Percentiles rank a stretch among this genome's conserved stretches.
These are phyloP conservation scores for Dromococcyx pavoninus DNA, from an alignment of 2,797 vertebrate genomes.

Conservation along the genomic window DNA sequence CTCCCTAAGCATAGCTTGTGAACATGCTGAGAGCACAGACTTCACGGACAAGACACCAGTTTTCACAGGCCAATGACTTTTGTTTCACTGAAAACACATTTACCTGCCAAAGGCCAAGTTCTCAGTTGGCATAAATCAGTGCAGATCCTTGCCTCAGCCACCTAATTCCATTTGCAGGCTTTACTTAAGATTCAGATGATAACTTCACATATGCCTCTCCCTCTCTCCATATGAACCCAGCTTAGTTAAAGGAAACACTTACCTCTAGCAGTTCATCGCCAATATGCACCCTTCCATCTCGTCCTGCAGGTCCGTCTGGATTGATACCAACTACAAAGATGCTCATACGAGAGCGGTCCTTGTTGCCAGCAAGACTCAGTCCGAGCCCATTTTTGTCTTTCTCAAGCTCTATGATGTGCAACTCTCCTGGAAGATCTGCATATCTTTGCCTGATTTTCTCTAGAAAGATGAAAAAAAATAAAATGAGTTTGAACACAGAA, in stretches of 20 bases:
- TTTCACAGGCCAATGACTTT: slow-evolving; percentile 55
- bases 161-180: background rate
- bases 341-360: slow-evolving; percentile 90
- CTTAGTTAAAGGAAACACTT: background rate
- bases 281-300: slow-evolving; percentile 84
- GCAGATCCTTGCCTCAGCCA: slow-evolving; percentile 19
- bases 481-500: background rate
- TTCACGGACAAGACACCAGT: slow-evolving; percentile 41
- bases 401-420: slow-evolving; percentile 92
- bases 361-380: slow-evolving; percentile 94
- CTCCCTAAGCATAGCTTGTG: background rate
- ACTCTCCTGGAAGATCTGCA: slow-evolving; percentile 88
- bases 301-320: slow-evolving; percentile 84
- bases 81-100: slow-evolving; percentile 49
- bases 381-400: slow-evolving; percentile 92
- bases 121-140: slow-evolving; percentile 38
- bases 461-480: slow-evolving; percentile 43
- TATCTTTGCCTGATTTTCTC: slow-evolving; percentile 93
- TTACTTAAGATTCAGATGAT: background rate
- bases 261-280: slow-evolving; percentile 96
- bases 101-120: slow-evolving; percentile 65
- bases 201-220: background rate
- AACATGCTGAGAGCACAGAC: slow-evolving; percentile 64
- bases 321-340: slow-evolving; percentile 94
- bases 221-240: background rate